Percentiles rank a stretch among this genome's conserved stretches.
Evolutionary conservation across 2,797 vertebrate species (phyloP).

Genomic region (Melanotaenia parkinsoni): DNA sequence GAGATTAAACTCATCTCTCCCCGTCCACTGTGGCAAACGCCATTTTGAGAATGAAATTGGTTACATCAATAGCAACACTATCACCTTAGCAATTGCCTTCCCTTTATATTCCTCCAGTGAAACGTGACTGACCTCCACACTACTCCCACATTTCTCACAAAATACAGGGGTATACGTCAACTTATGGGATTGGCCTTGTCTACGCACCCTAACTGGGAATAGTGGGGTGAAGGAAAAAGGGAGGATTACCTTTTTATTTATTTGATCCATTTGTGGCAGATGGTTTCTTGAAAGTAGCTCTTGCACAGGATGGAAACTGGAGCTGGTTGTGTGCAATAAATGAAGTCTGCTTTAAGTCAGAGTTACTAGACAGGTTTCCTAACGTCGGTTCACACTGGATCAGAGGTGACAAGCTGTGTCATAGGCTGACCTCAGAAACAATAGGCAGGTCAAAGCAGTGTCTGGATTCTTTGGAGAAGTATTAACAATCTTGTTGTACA

Average conservation of each 20-base stretch:
- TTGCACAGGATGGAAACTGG: slow-evolving; percentile 31
- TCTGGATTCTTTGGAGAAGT: not conserved
- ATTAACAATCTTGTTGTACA: not conserved
- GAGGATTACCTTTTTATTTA: slow-evolving; percentile 72
- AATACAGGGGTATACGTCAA: slow-evolving; percentile 58
- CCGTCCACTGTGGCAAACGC: slow-evolving; percentile 79
- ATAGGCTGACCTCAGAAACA: slow-evolving; percentile 38
- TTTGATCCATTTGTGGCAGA: slow-evolving; percentile 60
- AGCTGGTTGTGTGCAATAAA: slow-evolving; percentile 35
- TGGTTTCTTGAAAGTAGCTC: slow-evolving; percentile 56
- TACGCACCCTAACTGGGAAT: slow-evolving; percentile 58
- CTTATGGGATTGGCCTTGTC: slow-evolving; percentile 62
- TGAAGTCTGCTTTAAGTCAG: slow-evolving; percentile 47
- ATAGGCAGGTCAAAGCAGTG: slow-evolving; percentile 41
- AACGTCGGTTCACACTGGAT: slow-evolving; percentile 60
- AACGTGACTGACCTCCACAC: slow-evolving; percentile 76
- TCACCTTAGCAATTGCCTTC: slow-evolving; percentile 82
- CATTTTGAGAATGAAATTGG: slow-evolving; percentile 85
- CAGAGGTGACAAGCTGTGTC: slow-evolving; percentile 52
- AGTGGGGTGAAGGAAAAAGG: slow-evolving; percentile 52
- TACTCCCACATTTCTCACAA: slow-evolving; percentile 69
- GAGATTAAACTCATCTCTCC: slow-evolving; percentile 84
- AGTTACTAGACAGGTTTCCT: slow-evolving; percentile 47
- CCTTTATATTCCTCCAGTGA: slow-evolving; percentile 81
- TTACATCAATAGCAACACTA: slow-evolving; percentile 82